Conservation (phyloP, 2,888 invertebrate species). For the Cecidostiba fungosa region DNA sequence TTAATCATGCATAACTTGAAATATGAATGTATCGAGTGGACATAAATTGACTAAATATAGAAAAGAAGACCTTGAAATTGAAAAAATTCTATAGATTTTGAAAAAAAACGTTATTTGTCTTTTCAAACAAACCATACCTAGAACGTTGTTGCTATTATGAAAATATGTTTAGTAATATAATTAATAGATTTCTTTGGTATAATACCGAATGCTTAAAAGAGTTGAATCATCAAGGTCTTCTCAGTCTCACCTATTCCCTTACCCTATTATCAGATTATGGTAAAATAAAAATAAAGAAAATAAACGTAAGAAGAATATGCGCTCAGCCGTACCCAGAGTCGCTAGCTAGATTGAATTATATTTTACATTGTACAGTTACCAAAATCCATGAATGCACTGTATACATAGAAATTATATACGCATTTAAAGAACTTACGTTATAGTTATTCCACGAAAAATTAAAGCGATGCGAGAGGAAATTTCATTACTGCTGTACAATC, state of each 20-base stretch:
- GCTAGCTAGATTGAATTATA: slow-evolving; percentile 79
- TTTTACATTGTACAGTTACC: slow-evolving; percentile 79
- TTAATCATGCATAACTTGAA: slow-evolving; percentile 67
- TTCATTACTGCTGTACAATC: slow-evolving; percentile 57
- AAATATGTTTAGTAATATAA: background rate
- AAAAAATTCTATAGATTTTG: slow-evolving; percentile 31
- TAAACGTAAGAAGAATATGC: slow-evolving; percentile 64
- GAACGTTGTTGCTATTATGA: background rate
- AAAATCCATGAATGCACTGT: slow-evolving; percentile 68
- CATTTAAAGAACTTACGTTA: slow-evolving; percentile 56
- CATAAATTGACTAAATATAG: slow-evolving; percentile 54
- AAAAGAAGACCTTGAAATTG: slow-evolving; percentile 52
- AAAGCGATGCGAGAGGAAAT: slow-evolving; percentile 45
- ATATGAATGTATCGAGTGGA: slow-evolving; percentile 66
- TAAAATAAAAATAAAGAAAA: slow-evolving; percentile 61
- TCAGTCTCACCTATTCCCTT: slow-evolving; percentile 51
- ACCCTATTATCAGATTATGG: slow-evolving; percentile 50
- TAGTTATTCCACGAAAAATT: slow-evolving; percentile 41
- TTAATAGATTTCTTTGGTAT: background rate
- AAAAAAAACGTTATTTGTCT: background rate
- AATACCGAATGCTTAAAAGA: slow-evolving; percentile 1
- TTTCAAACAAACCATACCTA: too few relatives aligned
- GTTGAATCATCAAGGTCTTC: slow-evolving; percentile 58
- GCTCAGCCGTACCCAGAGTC: slow-evolving; percentile 73
- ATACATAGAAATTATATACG: slow-evolving; percentile 72